Evolutionary conservation across 2,888 invertebrate species (phyloP).

Genomic region (Drosophila affinis): DNA sequence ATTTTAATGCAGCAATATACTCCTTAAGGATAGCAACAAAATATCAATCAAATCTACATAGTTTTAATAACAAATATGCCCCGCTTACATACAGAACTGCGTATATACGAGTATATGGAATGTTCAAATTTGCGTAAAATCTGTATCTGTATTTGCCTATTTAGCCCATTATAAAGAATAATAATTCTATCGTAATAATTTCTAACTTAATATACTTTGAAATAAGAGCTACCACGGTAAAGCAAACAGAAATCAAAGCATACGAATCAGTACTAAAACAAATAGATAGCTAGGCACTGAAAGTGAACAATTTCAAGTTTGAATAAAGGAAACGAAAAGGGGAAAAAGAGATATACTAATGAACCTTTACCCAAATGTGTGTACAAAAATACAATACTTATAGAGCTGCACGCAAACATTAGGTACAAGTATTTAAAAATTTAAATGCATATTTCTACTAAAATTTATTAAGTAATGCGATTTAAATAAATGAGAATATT

Average conservation of each 20-base stretch:
- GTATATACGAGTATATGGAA: conserved; percentile 15
- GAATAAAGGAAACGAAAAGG: conserved; percentile 13
- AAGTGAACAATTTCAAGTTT: conserved; percentile 60
- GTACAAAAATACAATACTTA: conserved; percentile 23
- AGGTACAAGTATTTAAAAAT: conserved; percentile 64
- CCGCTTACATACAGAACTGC: conserved; percentile 27
- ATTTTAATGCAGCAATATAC: conserved; percentile 41
- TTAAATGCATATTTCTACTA: conserved; percentile 67
- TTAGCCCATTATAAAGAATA: conserved; percentile 9
- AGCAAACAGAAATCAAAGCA: conserved; percentile 48
- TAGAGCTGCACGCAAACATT: conserved; percentile 50
- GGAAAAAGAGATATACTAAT: conserved; percentile 5
- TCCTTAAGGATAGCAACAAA: conserved; percentile 24
- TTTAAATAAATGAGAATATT: conserved; percentile 50
- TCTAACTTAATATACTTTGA: conserved; percentile 48
- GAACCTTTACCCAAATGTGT: conserved; percentile 6
- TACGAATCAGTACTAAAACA: conserved; percentile 66
- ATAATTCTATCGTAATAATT: conserved; percentile 31
- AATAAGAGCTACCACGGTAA: conserved; percentile 35
- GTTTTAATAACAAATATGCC: conserved; percentile 28
- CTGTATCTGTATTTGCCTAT: conserved; percentile 28
- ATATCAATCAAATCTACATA: conserved; percentile 18
- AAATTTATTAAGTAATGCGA: conserved; percentile 63
- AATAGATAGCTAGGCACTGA: conserved; percentile 67
- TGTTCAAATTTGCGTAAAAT: conserved; percentile 25